Evolutionary conservation across 1,140 invertebrate genomes (phyloP).

Genomic region (Drosophila sp.): DNA sequence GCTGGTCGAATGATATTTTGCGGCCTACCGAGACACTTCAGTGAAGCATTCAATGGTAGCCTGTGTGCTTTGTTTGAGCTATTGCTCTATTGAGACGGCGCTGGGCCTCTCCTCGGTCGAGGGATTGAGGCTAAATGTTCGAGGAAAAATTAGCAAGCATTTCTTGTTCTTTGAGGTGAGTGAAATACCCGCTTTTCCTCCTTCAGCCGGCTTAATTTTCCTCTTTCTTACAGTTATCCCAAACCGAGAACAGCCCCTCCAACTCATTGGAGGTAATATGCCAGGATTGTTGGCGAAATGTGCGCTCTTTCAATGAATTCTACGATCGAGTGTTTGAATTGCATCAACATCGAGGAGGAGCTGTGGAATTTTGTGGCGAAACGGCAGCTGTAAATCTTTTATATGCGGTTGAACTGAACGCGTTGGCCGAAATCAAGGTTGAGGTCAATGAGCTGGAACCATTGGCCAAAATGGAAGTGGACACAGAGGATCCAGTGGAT

Average conservation of each 20-base stretch:
- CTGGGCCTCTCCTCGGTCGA: constrained; percentile 38
- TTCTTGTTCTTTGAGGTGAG: constrained; percentile 63
- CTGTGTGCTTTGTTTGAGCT: constrained; percentile 60
- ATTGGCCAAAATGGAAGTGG: constrained; percentile 66
- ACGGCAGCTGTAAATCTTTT: constrained; percentile 53
- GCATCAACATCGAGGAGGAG: constrained; percentile 37
- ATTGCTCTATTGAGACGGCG: constrained; percentile 25
- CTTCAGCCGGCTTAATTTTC: not conserved
- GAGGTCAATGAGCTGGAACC: constrained; percentile 74
- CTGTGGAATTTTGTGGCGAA: constrained; percentile 59
- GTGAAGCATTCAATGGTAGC: constrained; percentile 29
- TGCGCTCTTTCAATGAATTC: constrained; percentile 65
- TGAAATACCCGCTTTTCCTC: not conserved
- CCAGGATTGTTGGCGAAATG: constrained; percentile 62
- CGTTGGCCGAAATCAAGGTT: constrained; percentile 66
- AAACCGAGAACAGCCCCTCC: not conserved
- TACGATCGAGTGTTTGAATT: constrained; percentile 56
- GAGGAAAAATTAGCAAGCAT: constrained; percentile 59
- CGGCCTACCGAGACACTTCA: not conserved
- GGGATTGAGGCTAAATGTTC: constrained; percentile 52
- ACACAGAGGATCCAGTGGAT: constrained; percentile 42
- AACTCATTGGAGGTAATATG: constrained; percentile 53
- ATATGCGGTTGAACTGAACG: constrained; percentile 48
- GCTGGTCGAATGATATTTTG: not conserved
- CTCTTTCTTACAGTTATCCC: constrained; percentile 32